A percentile compares a stretch with the other conserved stretches of the same genome.
These are phyloP conservation scores for Tanytarsus gracilentus DNA, from an alignment of 2,888 invertebrate species.

Conservation along the genomic window DNA sequence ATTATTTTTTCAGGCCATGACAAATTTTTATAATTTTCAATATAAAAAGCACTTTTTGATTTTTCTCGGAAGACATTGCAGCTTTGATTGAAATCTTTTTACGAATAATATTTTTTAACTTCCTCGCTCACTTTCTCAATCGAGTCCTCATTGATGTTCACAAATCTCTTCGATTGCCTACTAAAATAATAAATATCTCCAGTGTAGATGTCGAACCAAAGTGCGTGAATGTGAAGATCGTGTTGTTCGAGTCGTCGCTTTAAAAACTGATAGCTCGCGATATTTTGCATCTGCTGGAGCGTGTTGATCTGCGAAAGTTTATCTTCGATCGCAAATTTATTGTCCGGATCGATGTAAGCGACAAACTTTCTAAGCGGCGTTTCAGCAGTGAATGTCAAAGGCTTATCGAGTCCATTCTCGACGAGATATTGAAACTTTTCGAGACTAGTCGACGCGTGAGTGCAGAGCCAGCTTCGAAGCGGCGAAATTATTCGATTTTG, in stretches of 20 bases:
- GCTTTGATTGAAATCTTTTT: no score
- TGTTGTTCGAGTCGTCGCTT: constrained; percentile 70
- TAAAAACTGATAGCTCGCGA: constrained; percentile 86
- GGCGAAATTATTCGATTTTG: constrained; percentile 76
- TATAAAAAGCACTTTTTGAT: no score
- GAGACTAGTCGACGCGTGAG: constrained; percentile 73
- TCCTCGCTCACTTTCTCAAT: constrained; percentile 67
- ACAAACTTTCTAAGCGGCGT: constrained; percentile 79
- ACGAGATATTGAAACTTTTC: constrained; percentile 60
- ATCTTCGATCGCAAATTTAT: constrained; percentile 78
- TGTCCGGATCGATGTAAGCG: constrained; percentile 89
- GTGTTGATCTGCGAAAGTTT: constrained; percentile 93
- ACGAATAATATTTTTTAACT: constrained; percentile 71
- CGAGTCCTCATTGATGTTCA: constrained; percentile 75
- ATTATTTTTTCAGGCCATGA: no score
- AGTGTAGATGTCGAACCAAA: constrained; percentile 97
- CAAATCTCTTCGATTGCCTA: constrained; percentile 71
- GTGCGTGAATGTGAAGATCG: constrained; percentile 79
- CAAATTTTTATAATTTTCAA: no score
- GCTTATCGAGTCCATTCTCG: constrained; percentile 48
- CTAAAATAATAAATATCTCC: constrained; percentile 94
- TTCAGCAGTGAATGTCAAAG: constrained; percentile 77
- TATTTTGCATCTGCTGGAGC: constrained; percentile 83
- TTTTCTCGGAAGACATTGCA: no score
- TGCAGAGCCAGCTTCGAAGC: constrained; percentile 81